Evolutionary conservation across 2,888 invertebrate species (phyloP).

Genomic region (Drosophila barbarae): DNA sequence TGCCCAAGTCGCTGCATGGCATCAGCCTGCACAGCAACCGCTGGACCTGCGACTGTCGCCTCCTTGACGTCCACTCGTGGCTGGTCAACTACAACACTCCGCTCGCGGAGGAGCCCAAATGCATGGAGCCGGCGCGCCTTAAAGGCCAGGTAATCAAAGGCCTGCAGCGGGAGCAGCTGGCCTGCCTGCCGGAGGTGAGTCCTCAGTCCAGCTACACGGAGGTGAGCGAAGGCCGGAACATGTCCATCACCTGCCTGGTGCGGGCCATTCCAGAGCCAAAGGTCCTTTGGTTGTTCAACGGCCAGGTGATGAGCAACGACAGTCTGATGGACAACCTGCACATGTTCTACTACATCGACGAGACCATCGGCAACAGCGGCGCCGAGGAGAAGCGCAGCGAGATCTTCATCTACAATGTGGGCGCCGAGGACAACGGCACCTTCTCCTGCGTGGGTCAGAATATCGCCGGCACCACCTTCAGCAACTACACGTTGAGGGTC

Average conservation of each 20-base stretch:
- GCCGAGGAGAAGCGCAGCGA: conserved; percentile 87
- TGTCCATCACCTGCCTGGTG: conserved; percentile 89
- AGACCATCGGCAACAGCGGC: conserved; percentile 83
- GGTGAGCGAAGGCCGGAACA: conserved; percentile 89
- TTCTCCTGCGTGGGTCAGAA: conserved; percentile 93
- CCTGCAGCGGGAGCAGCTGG: conserved; percentile 86
- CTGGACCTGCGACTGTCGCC: conserved; percentile 93
- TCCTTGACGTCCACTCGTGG: conserved; percentile 89
- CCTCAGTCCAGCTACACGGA: conserved; percentile 88
- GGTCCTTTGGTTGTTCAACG: conserved; percentile 91
- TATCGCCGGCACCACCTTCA: conserved; percentile 88
- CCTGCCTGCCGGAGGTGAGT: conserved; percentile 89
- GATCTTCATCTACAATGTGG: conserved; percentile 88
- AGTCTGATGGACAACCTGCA: conserved; percentile 85
- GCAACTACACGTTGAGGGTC: conserved; percentile 90
- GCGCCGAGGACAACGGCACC: conserved; percentile 90
- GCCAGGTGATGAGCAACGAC: conserved; percentile 88
- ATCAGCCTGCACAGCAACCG: conserved; percentile 91
- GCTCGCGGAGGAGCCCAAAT: conserved; percentile 88
- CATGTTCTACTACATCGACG: conserved; percentile 86
- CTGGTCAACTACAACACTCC: conserved; percentile 88
- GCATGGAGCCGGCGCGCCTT: conserved; percentile 85
- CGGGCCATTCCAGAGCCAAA: conserved; percentile 90
- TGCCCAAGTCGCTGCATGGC: conserved; percentile 89
- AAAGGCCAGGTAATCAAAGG: conserved; percentile 85